These are phyloP conservation scores for Alces alces DNA, from an alignment of 2,113 vertebrate species.

Conservation along the genomic window DNA sequence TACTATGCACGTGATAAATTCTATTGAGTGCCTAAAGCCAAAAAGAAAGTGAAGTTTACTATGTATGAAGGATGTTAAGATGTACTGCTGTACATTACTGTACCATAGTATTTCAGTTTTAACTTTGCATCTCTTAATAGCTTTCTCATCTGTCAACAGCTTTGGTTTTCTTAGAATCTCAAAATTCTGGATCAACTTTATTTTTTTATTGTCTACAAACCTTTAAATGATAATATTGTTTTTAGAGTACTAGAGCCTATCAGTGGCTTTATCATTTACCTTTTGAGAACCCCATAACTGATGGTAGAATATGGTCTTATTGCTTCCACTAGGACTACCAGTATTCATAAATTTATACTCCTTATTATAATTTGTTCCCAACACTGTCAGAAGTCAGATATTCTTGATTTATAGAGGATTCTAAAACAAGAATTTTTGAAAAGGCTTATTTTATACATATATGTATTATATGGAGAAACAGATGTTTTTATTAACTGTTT, in stretches of 20 bases:
- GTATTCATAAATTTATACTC: background rate
- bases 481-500: slow-evolving; percentile 75
- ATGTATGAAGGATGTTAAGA: slow-evolving; percentile 6
- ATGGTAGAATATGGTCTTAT: background rate
- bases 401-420: slow-evolving; percentile 51
- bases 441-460: slow-evolving; percentile 68
- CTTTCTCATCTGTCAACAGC: slow-evolving; percentile 44
- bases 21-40: slow-evolving; percentile 47
- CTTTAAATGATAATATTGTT: background rate
- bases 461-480: slow-evolving; percentile 70
- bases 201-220: background rate
- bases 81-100: background rate
- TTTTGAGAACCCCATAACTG: background rate
- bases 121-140: slow-evolving; percentile 11
- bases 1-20: slow-evolving; percentile 46
- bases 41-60: slow-evolving; percentile 34
- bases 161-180: slow-evolving; percentile 25
- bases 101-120: background rate
- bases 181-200: background rate
- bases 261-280: background rate
- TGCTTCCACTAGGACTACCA: background rate
- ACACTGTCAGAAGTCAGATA: background rate
- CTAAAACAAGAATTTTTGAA: slow-evolving; percentile 50
- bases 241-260: background rate
- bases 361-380: slow-evolving; percentile 9